Percentiles rank a stretch among this genome's conserved stretches.
These are phyloP conservation scores for Proisotoma minuta DNA, from an alignment of 2,888 invertebrate species.

Conservation along the genomic window DNA sequence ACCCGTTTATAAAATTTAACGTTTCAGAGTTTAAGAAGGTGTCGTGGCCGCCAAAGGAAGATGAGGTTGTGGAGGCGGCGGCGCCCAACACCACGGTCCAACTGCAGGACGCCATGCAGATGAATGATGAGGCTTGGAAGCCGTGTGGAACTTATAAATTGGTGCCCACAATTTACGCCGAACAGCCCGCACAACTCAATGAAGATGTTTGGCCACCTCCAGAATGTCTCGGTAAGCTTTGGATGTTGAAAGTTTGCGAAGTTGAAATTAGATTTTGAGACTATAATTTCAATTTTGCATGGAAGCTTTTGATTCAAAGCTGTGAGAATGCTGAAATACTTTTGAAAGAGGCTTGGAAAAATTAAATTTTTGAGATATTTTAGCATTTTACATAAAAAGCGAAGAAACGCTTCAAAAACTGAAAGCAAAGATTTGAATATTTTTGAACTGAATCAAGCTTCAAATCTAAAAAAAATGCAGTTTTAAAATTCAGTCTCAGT, in stretches of 20 bases:
- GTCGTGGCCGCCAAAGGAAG: slow-evolving; percentile 42
- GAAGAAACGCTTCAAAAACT: too few species aligned
- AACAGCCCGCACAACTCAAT: slow-evolving; percentile 42
- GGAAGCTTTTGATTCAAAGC: background rate
- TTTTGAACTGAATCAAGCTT: too few species aligned
- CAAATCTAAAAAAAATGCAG: too few species aligned
- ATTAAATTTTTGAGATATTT: too few species aligned
- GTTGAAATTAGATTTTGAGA: background rate
- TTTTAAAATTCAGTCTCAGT: too few species aligned
- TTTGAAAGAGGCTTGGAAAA: too few species aligned
- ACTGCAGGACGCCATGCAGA: slow-evolving; percentile 39
- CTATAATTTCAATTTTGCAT: background rate
- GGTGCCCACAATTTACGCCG: slow-evolving; percentile 45
- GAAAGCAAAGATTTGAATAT: too few species aligned
- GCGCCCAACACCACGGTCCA: slow-evolving; percentile 35
- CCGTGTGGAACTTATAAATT: slow-evolving; percentile 42
- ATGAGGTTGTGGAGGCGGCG: slow-evolving; percentile 26
- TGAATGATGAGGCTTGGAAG: slow-evolving; percentile 41
- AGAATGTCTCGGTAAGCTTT: slow-evolving; percentile 34
- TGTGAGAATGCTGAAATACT: too few species aligned
- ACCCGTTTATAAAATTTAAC: too few species aligned
- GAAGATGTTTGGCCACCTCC: slow-evolving; percentile 46
- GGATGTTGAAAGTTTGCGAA: background rate
- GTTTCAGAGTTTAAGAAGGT: slow-evolving; percentile 47
- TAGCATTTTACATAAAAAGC: too few species aligned